These are phyloP conservation scores for Emys orbicularis DNA, from an alignment of 2,797 vertebrate species.

Conservation along the genomic window DNA sequence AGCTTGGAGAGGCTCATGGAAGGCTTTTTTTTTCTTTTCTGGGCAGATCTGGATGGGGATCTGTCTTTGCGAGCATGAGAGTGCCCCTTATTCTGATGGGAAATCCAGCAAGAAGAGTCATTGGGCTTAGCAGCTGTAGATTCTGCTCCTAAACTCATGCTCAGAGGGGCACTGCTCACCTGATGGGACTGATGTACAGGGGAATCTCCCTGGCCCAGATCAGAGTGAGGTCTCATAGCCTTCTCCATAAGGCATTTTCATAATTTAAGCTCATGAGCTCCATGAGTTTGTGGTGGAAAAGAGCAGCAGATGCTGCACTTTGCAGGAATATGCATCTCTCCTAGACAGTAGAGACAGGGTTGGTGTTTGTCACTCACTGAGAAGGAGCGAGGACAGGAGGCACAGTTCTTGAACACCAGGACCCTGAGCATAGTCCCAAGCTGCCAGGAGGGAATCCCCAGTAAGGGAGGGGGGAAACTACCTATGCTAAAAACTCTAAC, in stretches of 20 bases:
- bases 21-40: no score
- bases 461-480: rapidly evolving
- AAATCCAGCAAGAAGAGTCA: no score
- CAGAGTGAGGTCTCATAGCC: not conserved
- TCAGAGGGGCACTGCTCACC: no score
- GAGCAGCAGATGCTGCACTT: not conserved
- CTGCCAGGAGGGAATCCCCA: not conserved
- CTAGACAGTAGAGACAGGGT: not conserved
- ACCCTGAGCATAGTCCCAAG: not conserved
- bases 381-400: not conserved
- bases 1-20: no score
- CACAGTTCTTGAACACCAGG: not conserved
- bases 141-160: no score
- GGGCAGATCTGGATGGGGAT: no score
- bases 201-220: no score
- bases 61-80: no score
- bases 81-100: no score
- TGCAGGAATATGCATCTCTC: not conserved
- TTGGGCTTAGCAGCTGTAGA: no score
- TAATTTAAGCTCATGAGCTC: not conserved
- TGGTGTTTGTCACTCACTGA: not conserved
- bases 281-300: not conserved
- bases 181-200: no score
- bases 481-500: not conserved
- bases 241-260: not conserved